Evolutionary conservation across 2,797 vertebrate species (phyloP).

Genomic region (Tolypeutes matacus): DNA sequence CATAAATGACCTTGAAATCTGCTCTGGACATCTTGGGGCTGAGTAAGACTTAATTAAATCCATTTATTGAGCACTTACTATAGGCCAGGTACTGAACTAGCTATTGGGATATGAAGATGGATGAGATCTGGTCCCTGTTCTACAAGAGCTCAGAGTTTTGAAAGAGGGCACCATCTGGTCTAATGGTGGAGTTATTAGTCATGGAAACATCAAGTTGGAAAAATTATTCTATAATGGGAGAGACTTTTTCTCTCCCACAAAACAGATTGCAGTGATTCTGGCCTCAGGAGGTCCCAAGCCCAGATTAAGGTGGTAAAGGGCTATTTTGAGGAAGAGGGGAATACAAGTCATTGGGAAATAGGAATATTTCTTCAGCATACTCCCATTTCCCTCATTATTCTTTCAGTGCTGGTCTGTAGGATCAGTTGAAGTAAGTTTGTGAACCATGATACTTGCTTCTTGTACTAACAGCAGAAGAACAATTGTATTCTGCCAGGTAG

Average conservation of each 20-base stretch:
- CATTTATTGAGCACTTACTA: conserved; percentile 21
- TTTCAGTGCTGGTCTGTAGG: conserved; percentile 15
- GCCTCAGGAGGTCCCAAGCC: background rate
- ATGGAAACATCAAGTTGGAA: conserved; percentile 19
- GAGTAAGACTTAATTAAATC: conserved; percentile 55
- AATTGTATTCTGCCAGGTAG: background rate
- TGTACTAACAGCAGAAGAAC: conserved; percentile 16
- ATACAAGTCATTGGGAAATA: background rate
- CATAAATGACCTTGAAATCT: conserved; percentile 62
- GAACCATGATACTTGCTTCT: background rate
- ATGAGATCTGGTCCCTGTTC: background rate
- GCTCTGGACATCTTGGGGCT: background rate
- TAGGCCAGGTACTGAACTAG: background rate
- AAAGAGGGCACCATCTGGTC: background rate
- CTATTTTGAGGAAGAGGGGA: conserved; percentile 52
- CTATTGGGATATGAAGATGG: conserved; percentile 34
- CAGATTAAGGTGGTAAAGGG: background rate
- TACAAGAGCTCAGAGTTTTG: background rate
- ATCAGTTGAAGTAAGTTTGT: conserved; percentile 2
- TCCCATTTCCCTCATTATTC: background rate
- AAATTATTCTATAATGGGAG: conserved; percentile 51
- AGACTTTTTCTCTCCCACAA: conserved; percentile 1
- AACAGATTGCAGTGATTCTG: conserved; percentile 10
- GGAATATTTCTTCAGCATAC: background rate
- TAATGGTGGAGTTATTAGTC: conserved; percentile 45